Evolutionary conservation across 2,113 vertebrate species (phyloP), one percentile per base, ranked within the genome.

Genomic region (Saiga tatarica): DNA sequence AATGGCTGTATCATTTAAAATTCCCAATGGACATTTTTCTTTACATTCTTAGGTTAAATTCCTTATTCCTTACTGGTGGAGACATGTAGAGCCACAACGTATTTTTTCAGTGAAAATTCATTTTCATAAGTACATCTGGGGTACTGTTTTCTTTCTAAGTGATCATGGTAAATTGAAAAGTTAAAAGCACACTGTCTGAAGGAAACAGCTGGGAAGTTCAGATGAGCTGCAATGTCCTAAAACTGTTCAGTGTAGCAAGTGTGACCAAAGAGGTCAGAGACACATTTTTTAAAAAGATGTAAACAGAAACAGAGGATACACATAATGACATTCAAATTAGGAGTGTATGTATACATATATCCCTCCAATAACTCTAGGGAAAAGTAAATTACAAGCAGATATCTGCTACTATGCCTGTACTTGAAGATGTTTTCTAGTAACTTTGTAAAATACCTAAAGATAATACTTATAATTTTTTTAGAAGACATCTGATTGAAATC

Each of bases 381-480:
- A 67, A 87, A 98, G 67, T 13, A 4, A 76, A 91, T 97, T 97
- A 55, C 85, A 52, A 97, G 97, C 12, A 17, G 98, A 98, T 98
- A 99, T 98, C 99, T 99, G 99, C 98, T 98, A 93, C 97, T 95
- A n/a, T 4, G 87, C 71, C 88, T 5, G 52, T 79, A 94, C 97
- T 92, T 6, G 19, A 98, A 98, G 50, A 52, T 52, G 64, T 81
- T 86, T 96, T 83, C 82, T 0, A 0, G 53, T 8, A 30, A 42
- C 2, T 9, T 1, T 0, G 5, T 3, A 17, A 94, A 60, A 81
- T 89, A 97, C 91, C 83, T 94, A 28, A 2, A 84, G 42, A 94
- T 88, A 94, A 26, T 15, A 42, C 86, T 85, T 85, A 45, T 0
- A 39, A 94, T 16, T n/a, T 94, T 96, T 86, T 93, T 89, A 97